Conservation (phyloP, 1,140 invertebrate genomes). For the Holotrichia oblita region DNA sequence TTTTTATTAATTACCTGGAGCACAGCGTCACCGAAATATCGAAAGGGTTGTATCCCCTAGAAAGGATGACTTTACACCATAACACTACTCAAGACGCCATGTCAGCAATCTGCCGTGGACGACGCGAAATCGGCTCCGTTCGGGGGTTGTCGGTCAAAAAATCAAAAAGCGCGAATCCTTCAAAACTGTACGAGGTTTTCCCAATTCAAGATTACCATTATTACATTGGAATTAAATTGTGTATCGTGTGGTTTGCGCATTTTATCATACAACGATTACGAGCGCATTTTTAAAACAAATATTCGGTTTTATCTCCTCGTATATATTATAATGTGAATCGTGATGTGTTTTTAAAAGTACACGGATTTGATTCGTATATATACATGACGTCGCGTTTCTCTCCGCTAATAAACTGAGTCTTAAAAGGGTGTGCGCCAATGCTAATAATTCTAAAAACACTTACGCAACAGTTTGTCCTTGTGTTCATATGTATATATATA, state of each 20-base stretch:
- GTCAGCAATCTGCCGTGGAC: slow-evolving; percentile 57
- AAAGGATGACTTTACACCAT: slow-evolving; percentile 57
- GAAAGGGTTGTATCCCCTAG: slow-evolving; percentile 57
- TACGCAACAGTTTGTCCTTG: slow-evolving; percentile 41
- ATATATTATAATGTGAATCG: not conserved
- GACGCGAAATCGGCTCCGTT: slow-evolving; percentile 48
- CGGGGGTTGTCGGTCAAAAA: slow-evolving; percentile 55
- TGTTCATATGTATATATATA: slow-evolving; percentile 36
- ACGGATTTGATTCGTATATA: slow-evolving; percentile 14
- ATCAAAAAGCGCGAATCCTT: slow-evolving; percentile 55
- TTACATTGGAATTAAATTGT: slow-evolving; percentile 32
- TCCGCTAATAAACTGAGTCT: slow-evolving; percentile 25
- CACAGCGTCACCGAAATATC: slow-evolving; percentile 45
- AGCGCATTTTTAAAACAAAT: not conserved
- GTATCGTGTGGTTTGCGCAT: not conserved
- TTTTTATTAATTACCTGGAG: slow-evolving; percentile 17
- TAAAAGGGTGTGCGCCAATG: slow-evolving; percentile 35
- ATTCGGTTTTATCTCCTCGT: not conserved
- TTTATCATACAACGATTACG: not conserved
- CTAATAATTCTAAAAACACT: slow-evolving; percentile 42
- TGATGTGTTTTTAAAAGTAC: slow-evolving; percentile 23
- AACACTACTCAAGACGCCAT: slow-evolving; percentile 61
- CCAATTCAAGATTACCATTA: slow-evolving; percentile 24
- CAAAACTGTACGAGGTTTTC: slow-evolving; percentile 48
- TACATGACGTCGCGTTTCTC: slow-evolving; percentile 9